phyloP scores from a whole-genome alignment of 37 sponge, comb jelly and placozoan species.

The Diacarnus erythraeanus region DNA sequence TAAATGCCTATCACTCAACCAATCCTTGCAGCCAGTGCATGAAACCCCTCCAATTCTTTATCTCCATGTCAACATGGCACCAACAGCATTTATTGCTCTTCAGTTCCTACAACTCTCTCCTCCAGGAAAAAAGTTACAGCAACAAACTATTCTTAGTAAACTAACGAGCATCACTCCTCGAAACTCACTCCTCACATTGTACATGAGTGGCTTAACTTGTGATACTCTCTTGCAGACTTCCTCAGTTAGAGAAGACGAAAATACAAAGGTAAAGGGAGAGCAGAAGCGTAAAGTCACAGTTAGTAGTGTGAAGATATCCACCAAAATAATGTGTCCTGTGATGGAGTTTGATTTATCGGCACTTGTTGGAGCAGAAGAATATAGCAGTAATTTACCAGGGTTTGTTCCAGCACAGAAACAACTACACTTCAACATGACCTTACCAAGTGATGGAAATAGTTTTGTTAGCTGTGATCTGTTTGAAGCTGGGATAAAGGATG shows the following conservation, averaged over 20 bases:
- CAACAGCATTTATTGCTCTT: slow-evolving; percentile 4
- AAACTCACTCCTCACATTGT: slow-evolving; percentile 24
- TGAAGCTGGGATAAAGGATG: slow-evolving; percentile 16
- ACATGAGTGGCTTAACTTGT: not conserved
- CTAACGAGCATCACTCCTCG: slow-evolving; percentile 10
- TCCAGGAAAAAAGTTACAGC: not conserved
- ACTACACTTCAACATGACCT: slow-evolving; percentile 11
- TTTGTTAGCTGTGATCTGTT: slow-evolving; percentile 17
- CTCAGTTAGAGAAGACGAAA: not conserved
- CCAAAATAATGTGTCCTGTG: slow-evolving; percentile 8
- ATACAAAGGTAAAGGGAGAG: not conserved
- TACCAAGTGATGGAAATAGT: not conserved
- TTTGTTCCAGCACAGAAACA: slow-evolving; percentile 21
- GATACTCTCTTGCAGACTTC: slow-evolving; percentile 11
- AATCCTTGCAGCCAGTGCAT: not conserved
- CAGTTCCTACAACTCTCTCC: slow-evolving; percentile 24
- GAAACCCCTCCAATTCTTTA: slow-evolving; percentile 20
- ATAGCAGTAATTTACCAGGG: not conserved
- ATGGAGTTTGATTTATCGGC: slow-evolving; percentile 14
- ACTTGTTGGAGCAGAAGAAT: not conserved
- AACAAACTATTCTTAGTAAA: not conserved
- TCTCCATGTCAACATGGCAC: slow-evolving; percentile 30
- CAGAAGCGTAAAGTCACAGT: not conserved
- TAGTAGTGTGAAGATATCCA: slow-evolving; percentile 1
- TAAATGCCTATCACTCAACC: not conserved